Percentiles rank a stretch among this genome's conserved stretches.
phyloP scores from a whole-genome alignment of 35 echinoderm and acorn worm genomes.

The Apostichopus parvimensis region DNA sequence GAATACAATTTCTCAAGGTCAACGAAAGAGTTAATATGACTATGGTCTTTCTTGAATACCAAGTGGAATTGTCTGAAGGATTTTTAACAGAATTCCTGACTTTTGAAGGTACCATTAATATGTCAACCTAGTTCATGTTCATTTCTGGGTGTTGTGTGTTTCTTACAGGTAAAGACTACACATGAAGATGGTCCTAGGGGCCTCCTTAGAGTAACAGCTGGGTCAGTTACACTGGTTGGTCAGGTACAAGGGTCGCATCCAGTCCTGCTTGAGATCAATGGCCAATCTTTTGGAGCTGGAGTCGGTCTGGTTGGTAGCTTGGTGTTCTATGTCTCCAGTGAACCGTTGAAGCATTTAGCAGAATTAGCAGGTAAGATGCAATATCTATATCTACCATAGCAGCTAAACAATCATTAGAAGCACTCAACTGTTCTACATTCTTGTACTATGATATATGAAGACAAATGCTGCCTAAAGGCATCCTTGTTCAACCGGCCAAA shows the following conservation, averaged over 20 bases:
- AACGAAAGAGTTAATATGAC: too few relatives aligned
- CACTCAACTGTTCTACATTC: not conserved
- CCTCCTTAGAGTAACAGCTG: conserved; percentile 41
- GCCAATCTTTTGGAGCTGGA: conserved; percentile 71
- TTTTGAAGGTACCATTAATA: too few relatives aligned
- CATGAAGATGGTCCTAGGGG: conserved; percentile 32
- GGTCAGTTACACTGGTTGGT: conserved; percentile 66
- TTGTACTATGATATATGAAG: not conserved
- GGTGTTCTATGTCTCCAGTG: conserved; percentile 57
- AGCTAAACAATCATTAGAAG: not conserved
- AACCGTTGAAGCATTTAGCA: conserved; percentile 43
- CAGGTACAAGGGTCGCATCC: conserved; percentile 65
- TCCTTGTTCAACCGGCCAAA: too few relatives aligned
- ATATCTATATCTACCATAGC: too few relatives aligned
- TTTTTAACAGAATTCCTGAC: too few relatives aligned
- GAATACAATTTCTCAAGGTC: too few relatives aligned
- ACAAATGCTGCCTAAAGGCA: not conserved
- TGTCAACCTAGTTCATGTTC: too few relatives aligned
- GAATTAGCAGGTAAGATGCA: conserved; percentile 17
- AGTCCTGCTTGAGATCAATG: conserved; percentile 78
- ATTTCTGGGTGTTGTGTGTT: too few relatives aligned
- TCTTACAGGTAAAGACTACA: not conserved
- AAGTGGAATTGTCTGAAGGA: too few relatives aligned
- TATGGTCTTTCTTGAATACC: too few relatives aligned
- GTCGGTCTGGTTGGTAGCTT: conserved; percentile 74